These are phyloP conservation scores for Terebella lapidaria DNA, from an alignment of 2,888 invertebrate genomes.

Conservation along the genomic window DNA sequence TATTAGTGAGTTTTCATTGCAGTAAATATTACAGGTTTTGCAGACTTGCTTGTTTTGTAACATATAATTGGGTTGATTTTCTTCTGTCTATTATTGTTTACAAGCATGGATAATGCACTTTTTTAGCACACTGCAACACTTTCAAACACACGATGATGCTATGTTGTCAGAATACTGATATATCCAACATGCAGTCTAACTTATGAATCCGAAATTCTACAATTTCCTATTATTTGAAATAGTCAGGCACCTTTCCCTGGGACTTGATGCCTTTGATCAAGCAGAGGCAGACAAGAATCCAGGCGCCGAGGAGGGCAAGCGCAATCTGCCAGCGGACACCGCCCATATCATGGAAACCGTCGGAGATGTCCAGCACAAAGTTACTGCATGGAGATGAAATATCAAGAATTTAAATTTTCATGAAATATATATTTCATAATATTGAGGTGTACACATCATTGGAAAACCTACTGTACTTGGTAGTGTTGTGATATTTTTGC, in stretches of 20 bases:
- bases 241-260: constrained; percentile 44
- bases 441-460: background rate
- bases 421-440: background rate
- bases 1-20: too few relatives aligned
- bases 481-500: background rate
- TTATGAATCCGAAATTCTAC: too few relatives aligned
- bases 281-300: constrained; percentile 53
- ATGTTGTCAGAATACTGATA: too few relatives aligned
- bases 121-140: too few relatives aligned
- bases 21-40: too few relatives aligned
- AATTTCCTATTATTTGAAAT: background rate
- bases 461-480: background rate
- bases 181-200: too few relatives aligned
- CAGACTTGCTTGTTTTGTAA: too few relatives aligned
- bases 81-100: too few relatives aligned
- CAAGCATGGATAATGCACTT: too few relatives aligned
- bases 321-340: constrained; percentile 63
- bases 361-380: constrained; percentile 48
- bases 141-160: too few relatives aligned
- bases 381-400: constrained; percentile 36
- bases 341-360: constrained; percentile 50
- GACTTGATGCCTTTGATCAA: constrained; percentile 36
- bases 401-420: background rate
- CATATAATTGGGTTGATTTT: too few relatives aligned
- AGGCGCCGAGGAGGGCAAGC: constrained; percentile 69